A percentile compares a stretch with the other conserved stretches of the same genome.
These are phyloP conservation scores for Melolontha melolontha DNA, from an alignment of 2,888 invertebrate species.

Conservation along the genomic window DNA sequence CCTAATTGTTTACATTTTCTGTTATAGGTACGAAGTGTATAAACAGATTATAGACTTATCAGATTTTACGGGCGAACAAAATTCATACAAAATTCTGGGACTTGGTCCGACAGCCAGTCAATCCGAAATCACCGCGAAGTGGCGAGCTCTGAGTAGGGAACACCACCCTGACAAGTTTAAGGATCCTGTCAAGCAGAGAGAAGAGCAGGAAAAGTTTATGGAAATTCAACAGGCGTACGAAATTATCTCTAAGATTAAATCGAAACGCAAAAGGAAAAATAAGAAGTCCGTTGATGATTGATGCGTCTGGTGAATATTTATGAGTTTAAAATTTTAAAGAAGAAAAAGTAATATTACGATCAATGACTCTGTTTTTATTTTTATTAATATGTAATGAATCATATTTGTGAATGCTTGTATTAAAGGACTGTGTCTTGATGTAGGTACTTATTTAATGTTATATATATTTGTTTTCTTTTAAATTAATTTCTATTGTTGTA, in stretches of 20 bases:
- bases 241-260: conserved; percentile 85
- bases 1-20: background rate
- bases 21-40: conserved; percentile 78
- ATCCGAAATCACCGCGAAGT: conserved; percentile 85
- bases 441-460: too few relatives aligned
- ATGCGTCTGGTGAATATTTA: conserved; percentile 1
- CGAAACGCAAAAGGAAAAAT: conserved; percentile 79
- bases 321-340: too few relatives aligned
- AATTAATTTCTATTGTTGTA: too few relatives aligned
- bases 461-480: too few relatives aligned
- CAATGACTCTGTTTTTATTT: too few relatives aligned
- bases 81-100: conserved; percentile 87
- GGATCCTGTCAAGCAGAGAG: conserved; percentile 74
- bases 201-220: conserved; percentile 89
- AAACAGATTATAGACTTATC: conserved; percentile 86
- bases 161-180: conserved; percentile 94
- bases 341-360: too few relatives aligned
- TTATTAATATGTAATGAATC: too few relatives aligned
- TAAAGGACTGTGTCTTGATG: too few relatives aligned
- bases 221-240: conserved; percentile 95
- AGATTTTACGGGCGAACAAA: conserved; percentile 91
- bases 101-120: conserved; percentile 85
- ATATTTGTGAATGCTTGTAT: too few relatives aligned
- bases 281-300: conserved; percentile 69
- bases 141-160: conserved; percentile 85